phyloP scores from a whole-genome alignment of 1,140 invertebrate species.

The Temnothorax longispinosus region DNA sequence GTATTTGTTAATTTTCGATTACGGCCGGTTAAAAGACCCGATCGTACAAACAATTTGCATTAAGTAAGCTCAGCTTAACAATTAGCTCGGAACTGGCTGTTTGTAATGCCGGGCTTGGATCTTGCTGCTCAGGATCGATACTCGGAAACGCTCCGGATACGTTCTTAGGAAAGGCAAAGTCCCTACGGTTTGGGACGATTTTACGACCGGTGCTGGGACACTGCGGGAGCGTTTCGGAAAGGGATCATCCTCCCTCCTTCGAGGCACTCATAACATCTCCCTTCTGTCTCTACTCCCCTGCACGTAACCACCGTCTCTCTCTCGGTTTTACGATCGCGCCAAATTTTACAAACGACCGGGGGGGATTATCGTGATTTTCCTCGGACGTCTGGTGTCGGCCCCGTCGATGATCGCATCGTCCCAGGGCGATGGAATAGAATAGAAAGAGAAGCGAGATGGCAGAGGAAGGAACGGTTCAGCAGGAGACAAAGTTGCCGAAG shows the following conservation, averaged over 20 bases:
- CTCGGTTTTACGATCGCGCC: constrained; percentile 58
- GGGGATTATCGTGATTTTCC: constrained; percentile 62
- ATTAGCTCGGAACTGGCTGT: constrained; percentile 20
- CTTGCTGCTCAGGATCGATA: constrained; percentile 37
- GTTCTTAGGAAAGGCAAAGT: constrained; percentile 32
- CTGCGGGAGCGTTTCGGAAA: constrained; percentile 40
- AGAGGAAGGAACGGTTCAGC: not conserved
- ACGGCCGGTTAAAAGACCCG: not conserved
- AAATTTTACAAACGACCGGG: constrained; percentile 62
- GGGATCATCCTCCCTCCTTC: constrained; percentile 33
- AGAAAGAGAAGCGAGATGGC: constrained; percentile 4
- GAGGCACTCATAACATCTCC: constrained; percentile 23
- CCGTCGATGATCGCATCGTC: constrained; percentile 48
- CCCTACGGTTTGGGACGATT: constrained; percentile 35
- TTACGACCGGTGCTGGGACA: constrained; percentile 23
- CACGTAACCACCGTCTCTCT: constrained; percentile 7
- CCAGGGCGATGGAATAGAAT: not conserved
- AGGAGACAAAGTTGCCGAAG: constrained; percentile 41
- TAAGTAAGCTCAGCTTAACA: constrained; percentile 29
- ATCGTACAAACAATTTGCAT: not conserved
- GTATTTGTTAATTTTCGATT: constrained; percentile 13
- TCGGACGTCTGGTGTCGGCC: constrained; percentile 40
- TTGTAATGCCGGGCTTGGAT: constrained; percentile 8
- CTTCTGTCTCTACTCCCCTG: not conserved
- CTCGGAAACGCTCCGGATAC: constrained; percentile 50